Conservation (phyloP, 1,140 invertebrate species). For the Drosophila lacteicornis region DNA sequence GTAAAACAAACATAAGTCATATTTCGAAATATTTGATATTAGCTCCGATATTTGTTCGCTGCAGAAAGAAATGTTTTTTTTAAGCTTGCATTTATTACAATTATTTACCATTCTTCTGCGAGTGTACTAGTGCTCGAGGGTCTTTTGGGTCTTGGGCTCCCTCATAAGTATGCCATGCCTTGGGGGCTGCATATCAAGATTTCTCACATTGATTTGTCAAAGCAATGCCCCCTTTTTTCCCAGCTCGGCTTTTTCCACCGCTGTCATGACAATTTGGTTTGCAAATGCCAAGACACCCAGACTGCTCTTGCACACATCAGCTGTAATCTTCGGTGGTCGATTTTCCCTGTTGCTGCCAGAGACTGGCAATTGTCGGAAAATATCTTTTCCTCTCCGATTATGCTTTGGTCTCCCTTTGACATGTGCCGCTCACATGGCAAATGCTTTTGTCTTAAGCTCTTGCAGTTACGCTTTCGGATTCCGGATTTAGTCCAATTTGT, state of each 20-base stretch:
- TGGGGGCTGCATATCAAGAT: slow-evolving; percentile 69
- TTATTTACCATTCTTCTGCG: neutral
- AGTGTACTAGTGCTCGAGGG: slow-evolving; percentile 2
- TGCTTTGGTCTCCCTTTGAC: slow-evolving; percentile 35
- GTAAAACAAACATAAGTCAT: too few species aligned
- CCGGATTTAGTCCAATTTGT: slow-evolving; percentile 50
- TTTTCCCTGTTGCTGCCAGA: slow-evolving; percentile 39
- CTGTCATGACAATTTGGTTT: slow-evolving; percentile 71
- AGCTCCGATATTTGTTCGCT: too few species aligned
- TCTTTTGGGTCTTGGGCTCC: slow-evolving; percentile 33
- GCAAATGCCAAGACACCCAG: slow-evolving; percentile 52
- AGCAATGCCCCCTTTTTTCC: slow-evolving; percentile 45
- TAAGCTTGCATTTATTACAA: neutral
- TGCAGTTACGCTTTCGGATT: slow-evolving; percentile 48
- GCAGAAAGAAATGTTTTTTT: too few species aligned
- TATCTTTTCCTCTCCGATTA: slow-evolving; percentile 51
- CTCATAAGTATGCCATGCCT: slow-evolving; percentile 43
- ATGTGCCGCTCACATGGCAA: slow-evolving; percentile 49
- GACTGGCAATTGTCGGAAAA: slow-evolving; percentile 50
- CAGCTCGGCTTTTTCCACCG: slow-evolving; percentile 17
- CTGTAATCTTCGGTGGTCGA: slow-evolving; percentile 48
- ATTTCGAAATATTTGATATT: too few species aligned
- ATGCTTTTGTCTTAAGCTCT: slow-evolving; percentile 52
- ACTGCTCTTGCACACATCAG: slow-evolving; percentile 18
- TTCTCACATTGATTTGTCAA: slow-evolving; percentile 82